These are phyloP conservation scores for Ptilonorhynchus violaceus DNA, from an alignment of 2,113 vertebrate species.

Conservation along the genomic window DNA sequence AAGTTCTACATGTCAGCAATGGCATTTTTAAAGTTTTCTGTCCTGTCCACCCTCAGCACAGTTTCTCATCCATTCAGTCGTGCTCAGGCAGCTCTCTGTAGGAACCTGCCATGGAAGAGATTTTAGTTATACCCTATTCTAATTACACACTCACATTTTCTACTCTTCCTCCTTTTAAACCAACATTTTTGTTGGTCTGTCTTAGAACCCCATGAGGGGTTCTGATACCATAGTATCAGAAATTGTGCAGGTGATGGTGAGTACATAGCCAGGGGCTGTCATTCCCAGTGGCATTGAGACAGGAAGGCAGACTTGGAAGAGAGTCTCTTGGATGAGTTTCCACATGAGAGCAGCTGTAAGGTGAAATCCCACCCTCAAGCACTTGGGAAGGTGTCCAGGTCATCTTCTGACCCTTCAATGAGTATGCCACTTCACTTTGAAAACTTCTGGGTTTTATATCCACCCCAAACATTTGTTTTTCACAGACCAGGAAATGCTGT, in stretches of 20 bases:
- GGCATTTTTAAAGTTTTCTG: not conserved
- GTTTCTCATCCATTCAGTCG: not conserved
- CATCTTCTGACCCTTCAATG: not conserved
- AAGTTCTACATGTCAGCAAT: not conserved
- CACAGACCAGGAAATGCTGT: not conserved
- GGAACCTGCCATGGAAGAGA: not conserved
- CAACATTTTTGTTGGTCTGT: not conserved
- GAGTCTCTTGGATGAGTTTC: not conserved
- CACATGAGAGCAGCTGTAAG: not conserved
- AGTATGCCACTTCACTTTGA: not conserved
- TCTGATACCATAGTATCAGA: not conserved
- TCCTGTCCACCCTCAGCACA: not conserved
- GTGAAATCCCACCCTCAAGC: not conserved
- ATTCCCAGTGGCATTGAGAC: not conserved
- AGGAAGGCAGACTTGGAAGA: not conserved
- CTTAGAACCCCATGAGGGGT: not conserved
- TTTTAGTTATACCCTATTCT: not conserved
- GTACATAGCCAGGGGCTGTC: not conserved
- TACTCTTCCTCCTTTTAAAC: not conserved
- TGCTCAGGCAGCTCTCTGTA: not conserved
- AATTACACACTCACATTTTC: not conserved
- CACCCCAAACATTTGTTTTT: not conserved
- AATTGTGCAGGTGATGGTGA: fast-evolving
- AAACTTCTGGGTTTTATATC: not conserved
- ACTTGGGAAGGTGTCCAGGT: not conserved